phyloP scores from a whole-genome alignment of 2,888 invertebrate species.

The Trissoscelio sp. region DNA sequence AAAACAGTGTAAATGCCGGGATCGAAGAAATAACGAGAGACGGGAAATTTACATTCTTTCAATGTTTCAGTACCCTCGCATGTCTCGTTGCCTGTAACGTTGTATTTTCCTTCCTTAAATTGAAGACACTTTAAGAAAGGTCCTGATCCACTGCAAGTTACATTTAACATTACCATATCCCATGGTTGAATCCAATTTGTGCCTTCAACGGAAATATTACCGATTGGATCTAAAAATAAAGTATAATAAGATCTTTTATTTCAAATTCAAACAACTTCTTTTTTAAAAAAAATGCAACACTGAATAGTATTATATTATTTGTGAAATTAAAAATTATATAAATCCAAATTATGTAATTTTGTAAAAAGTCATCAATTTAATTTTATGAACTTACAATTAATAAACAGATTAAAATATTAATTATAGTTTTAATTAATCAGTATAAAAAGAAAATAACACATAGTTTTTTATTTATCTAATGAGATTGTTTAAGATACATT shows the following conservation, averaged over 20 bases:
- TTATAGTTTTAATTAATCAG: no score
- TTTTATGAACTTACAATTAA: no score
- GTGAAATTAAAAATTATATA: no score
- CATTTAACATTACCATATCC: slow-evolving; percentile 88
- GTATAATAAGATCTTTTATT: neutral
- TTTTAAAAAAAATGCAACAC: no score
- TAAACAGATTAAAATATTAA: no score
- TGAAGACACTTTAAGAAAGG: slow-evolving; percentile 89
- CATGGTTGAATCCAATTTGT: slow-evolving; percentile 93
- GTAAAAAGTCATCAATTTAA: no score
- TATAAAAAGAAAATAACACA: no score
- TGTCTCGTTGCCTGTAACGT: slow-evolving; percentile 91
- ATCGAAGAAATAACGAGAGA: slow-evolving; percentile 88
- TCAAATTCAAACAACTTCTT: no score
- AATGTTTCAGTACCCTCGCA: slow-evolving; percentile 84
- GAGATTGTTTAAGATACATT: no score
- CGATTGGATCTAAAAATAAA: slow-evolving; percentile 87
- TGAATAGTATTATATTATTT: no score
- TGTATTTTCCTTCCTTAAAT: slow-evolving; percentile 87
- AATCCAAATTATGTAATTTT: no score
- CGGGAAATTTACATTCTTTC: slow-evolving; percentile 86
- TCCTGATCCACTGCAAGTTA: slow-evolving; percentile 90
- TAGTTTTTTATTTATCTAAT: no score
- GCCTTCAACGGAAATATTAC: slow-evolving; percentile 88
- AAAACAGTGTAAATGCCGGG: slow-evolving; percentile 91